Evolutionary conservation across 1,140 invertebrate genomes (phyloP), one percentile per base, ranked within the genome.

Genomic region (Cotesia chilonis): DNA sequence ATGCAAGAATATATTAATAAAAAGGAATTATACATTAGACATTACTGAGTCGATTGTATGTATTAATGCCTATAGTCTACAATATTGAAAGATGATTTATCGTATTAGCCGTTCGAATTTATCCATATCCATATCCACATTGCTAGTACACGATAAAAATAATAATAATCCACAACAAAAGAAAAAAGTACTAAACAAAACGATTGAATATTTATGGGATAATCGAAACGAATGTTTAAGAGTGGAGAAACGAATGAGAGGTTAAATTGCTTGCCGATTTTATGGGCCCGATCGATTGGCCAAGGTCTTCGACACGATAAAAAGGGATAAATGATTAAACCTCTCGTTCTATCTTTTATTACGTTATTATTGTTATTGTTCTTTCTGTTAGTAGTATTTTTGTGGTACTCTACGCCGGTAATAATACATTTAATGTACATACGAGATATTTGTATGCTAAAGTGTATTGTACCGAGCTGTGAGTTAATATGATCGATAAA

Each of bases 121-220:
- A 20, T 47, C 41, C 41, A 47, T 47, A 47, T 10, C 36, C 47
- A n/a, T 4, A 4, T 66, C 14, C 14, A 14, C 4, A 28, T 36
- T 41, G 63, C 36, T 51, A 68, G 14, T 14, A 68, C 52, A 17
- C 5, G 47, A 37, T 52, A 51, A 54, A 66, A 54, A 54, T 55
- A 67, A 51, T 38, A 14, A 67, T 28, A 28, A 28, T 28, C 28
- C 28, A 28, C 28, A 28, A 67, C 14, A 52, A 20, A 47, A 51
- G 28, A 47, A 41, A 28, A 66, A 52, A 54, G 17, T 14, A 37
- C 12, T 66, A 66, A 66, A 68, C 51, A 68, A 68, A 68, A 68
- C 66, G 66, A 68, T 68, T 68, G 66, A 68, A 68, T 68, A 68
- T 68, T 68, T 68, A 68, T 68, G 66, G 66, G 66, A 68, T 68